Evolutionary conservation across 2,888 invertebrate species (phyloP), one percentile per base, ranked within the genome.

Genomic region (Nymphalis urticae): DNA sequence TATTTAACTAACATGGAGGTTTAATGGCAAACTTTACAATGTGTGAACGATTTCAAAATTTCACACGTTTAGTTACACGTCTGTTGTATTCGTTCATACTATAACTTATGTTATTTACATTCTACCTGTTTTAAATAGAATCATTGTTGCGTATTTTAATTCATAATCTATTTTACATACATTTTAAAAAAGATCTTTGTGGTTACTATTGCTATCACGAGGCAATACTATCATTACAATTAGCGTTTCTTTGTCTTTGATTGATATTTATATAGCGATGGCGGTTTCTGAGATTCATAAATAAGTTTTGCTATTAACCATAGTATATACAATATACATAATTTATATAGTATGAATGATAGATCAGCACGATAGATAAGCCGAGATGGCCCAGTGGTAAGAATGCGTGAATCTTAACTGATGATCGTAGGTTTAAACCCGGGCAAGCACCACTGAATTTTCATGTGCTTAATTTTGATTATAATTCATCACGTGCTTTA

Each of bases 21-120:
- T 62, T 66, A 48, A 32, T 54, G 36, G 24, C 24, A 10, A 53
- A 13, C 21, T 53, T 53, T 21, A 53, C 53, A 24, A 53, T 24
- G 54, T 67, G 67, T 36, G 60, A 67, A 67, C 42, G 16, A 54
- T 70, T 70, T 61, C 50, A 50, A 61, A 54, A 64, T 70, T 66
- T 70, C 50, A 67, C 67, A 64, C 32, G 19, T 62, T 48, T 53
- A 24, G 24, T 16, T 24, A 21, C 16, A 24, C 53, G 53, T 53
- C 24, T 24, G 16, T 24, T 53, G 24, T 5, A 24, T 24, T 1
- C 13, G 6, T 24, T 53, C 6, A 24, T 27, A 16, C 53, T 53
- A 24, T 27, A 27, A 21, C 10, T 7, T 21, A n/a, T n/a, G n/a
- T n/a, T n/a, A 21, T 51, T 19, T 10, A 9, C 21, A 19, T 27